A percentile compares a stretch with the other conserved stretches of the same genome.
Conservation (phyloP, 2,113 vertebrate species). For the Oncorhynchus nerka region DNA sequence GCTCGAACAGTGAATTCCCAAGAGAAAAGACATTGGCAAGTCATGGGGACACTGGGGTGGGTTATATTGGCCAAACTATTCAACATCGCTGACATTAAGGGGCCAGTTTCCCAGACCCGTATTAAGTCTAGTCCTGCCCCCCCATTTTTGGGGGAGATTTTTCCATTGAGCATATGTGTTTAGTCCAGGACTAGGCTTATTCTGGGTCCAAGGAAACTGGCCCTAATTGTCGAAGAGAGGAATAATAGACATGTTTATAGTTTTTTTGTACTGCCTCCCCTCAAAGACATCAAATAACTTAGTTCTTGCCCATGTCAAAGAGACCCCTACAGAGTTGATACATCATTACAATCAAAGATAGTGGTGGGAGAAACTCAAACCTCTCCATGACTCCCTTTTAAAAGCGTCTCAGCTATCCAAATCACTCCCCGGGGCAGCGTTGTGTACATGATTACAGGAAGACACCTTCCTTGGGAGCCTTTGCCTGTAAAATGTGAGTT, state of each 20-base stretch:
- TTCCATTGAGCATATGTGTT: no score
- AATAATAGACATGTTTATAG: background rate
- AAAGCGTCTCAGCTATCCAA: slow-evolving; percentile 45
- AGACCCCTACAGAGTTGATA: slow-evolving; percentile 26
- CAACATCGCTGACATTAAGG: no score
- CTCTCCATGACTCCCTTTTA: slow-evolving; percentile 44
- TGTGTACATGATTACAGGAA: slow-evolving; percentile 46
- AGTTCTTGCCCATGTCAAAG: background rate
- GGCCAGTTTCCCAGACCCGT: no score
- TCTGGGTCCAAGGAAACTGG: no score
- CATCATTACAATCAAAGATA: slow-evolving; percentile 58
- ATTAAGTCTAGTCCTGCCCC: no score
- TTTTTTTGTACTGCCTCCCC: background rate
- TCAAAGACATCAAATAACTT: background rate
- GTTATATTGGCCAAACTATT: no score
- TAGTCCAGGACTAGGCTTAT: no score
- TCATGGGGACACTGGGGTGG: no score
- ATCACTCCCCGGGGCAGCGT: slow-evolving; percentile 46
- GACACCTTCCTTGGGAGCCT: slow-evolving; percentile 38
- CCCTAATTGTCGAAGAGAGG: no score
- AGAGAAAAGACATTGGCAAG: background rate
- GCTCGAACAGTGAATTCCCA: slow-evolving; percentile 5
- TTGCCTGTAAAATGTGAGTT: background rate
- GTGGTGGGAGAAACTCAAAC: slow-evolving; percentile 27
- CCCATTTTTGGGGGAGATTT: no score